These are phyloP conservation scores for Cuculus canorus DNA, from an alignment of 2,797 vertebrate species.

Conservation along the genomic window DNA sequence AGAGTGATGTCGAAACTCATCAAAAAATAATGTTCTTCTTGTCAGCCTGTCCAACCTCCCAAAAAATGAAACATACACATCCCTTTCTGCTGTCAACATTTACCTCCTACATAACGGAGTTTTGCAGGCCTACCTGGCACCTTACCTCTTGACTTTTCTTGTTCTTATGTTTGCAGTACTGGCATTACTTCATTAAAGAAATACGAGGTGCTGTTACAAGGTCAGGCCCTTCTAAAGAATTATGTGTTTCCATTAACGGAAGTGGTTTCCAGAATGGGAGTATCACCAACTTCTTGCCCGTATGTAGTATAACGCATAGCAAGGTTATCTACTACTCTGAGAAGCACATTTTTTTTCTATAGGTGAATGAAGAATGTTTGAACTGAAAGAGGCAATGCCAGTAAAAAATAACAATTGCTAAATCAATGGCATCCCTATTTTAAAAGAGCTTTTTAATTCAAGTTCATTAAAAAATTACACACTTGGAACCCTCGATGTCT, in stretches of 20 bases:
- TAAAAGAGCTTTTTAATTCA: background rate
- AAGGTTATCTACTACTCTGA: background rate
- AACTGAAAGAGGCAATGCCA: background rate
- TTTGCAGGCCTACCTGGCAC: background rate
- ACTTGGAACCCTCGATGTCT: background rate
- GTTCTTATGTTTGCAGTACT: background rate
- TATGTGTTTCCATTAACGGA: background rate
- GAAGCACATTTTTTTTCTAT: background rate
- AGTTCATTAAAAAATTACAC: background rate
- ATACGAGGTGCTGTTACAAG: background rate
- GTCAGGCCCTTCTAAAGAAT: background rate
- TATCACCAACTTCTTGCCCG: background rate
- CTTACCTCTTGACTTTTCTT: background rate
- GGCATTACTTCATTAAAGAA: background rate
- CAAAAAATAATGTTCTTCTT: constrained; percentile 48
- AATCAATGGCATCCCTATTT: background rate
- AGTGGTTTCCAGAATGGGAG: background rate
- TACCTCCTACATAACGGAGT: background rate
- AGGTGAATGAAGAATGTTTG: background rate
- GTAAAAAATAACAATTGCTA: background rate
- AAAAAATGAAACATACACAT: constrained; percentile 38
- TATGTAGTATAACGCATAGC: background rate
- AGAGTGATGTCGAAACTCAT: constrained; percentile 61
- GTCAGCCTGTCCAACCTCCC: constrained; percentile 37
- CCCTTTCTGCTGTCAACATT: constrained; percentile 8